Conservation (phyloP, 2,888 invertebrate genomes). For the Hypercompe scribonia region DNA sequence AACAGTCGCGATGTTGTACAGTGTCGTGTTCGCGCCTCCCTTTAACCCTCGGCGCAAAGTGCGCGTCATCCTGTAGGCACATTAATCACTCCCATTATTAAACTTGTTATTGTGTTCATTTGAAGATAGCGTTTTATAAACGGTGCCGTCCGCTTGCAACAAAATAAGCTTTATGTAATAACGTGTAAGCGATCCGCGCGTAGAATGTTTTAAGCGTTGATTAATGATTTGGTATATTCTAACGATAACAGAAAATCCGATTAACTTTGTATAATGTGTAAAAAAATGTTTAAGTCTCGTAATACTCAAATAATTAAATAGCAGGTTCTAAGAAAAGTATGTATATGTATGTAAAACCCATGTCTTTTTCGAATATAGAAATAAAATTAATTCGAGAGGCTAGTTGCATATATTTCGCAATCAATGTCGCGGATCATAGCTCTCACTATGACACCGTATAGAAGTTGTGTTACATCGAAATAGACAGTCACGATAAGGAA, state of each 20-base stretch:
- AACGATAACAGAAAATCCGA: conserved; percentile 66
- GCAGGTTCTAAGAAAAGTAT: background rate
- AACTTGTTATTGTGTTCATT: conserved; percentile 86
- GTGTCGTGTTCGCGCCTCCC: conserved; percentile 78
- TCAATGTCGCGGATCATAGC: conserved; percentile 18
- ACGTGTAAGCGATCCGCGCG: conserved; percentile 77
- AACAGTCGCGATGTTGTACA: conserved; percentile 46
- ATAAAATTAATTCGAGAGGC: conserved; percentile 14
- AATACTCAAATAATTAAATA: background rate
- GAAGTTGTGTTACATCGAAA: conserved; percentile 41
- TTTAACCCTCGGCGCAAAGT: conserved; percentile 72
- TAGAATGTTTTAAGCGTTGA: conserved; percentile 71
- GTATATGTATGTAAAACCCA: conserved; percentile 33
- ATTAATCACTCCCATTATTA: conserved; percentile 86
- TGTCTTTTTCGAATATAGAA: background rate
- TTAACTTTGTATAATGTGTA: conserved; percentile 42
- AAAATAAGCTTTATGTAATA: conserved; percentile 85
- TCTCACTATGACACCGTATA: conserved; percentile 9
- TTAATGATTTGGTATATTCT: conserved; percentile 68
- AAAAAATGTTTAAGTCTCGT: conserved; percentile 23
- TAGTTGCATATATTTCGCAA: conserved; percentile 27
- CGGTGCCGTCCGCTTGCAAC: conserved; percentile 83
- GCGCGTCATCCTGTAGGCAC: conserved; percentile 84
- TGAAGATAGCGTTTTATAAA: conserved; percentile 86
- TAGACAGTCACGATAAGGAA: conserved; percentile 68